Evolutionary conservation across 2,113 vertebrate species (phyloP), one percentile per base, ranked within the genome.

Genomic region (Brachyhypopomus gauderio): DNA sequence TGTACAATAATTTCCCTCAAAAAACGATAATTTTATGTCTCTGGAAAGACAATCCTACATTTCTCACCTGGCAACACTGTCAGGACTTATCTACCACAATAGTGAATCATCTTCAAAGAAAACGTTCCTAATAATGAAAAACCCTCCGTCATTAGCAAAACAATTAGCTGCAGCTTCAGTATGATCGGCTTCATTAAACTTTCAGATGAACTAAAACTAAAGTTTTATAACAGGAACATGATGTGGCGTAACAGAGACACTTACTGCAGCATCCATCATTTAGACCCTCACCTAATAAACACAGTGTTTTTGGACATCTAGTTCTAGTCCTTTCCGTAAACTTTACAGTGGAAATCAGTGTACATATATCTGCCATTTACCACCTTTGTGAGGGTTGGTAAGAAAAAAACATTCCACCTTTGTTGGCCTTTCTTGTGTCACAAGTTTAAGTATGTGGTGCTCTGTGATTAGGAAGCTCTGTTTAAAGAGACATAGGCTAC

Each of bases 71-170:
- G n/a, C n/a, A n/a, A n/a, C n/a, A n/a, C n/a, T n/a, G n/a, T 30
- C 30, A 30, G 30, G 30, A 30, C 30, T 30, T 30, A 30, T 30
- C 30, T 3, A 30, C 30, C 30, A 30, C 30, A 30, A 30, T 30
- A 2, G 30, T 30, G 30, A 30, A 30, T 59, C 34, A 64, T 41
- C n/a, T 25, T 25, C 11, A 59, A 11, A 52, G 30, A 78, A 19
- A 19, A 36, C 12, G 9, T 20, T 25, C 14, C 25, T 3, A 59
- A 8, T n/a, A 64, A 30, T 58, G 66, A 78, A 55, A 22, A 38
- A 52, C 45, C 34, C 38, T 30, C n/a, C 58, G 23, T 45, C 48
- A 56, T 78, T 69, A 69, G 6, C 48, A 69, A 25, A 62, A 75
- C 73, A 75, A 19, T 25, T 9, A 63, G 58, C 58, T 36, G 20